These are phyloP conservation scores for Nannoperca australis DNA, from an alignment of 2,797 vertebrate genomes.

Conservation along the genomic window DNA sequence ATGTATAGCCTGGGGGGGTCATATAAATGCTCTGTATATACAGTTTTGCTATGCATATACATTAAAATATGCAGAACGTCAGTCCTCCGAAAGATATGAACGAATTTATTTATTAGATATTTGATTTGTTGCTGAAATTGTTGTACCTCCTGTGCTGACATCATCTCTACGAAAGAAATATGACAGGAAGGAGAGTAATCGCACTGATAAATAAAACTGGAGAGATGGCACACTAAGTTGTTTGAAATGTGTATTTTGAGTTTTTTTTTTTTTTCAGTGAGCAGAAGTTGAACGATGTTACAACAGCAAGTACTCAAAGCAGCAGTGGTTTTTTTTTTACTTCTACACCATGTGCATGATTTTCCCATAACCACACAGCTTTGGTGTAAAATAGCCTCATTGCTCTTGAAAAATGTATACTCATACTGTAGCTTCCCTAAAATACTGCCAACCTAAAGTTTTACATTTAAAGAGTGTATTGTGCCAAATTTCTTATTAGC, in stretches of 20 bases:
- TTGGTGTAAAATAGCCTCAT: background rate
- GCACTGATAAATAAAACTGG: conserved; percentile 10
- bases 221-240: background rate
- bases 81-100: background rate
- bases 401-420: background rate
- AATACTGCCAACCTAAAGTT: conserved; percentile 13
- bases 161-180: background rate
- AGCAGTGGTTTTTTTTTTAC: background rate
- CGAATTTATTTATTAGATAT: conserved; percentile 5
- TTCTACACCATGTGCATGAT: background rate
- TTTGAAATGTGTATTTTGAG: background rate
- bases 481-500: background rate
- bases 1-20: background rate
- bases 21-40: conserved; percentile 21
- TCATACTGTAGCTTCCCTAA: background rate
- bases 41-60: background rate
- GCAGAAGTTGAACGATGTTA: background rate
- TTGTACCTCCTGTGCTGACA: background rate
- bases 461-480: background rate
- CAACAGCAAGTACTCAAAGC: conserved; percentile 4
- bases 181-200: background rate
- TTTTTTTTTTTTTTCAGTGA: background rate
- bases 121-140: conserved; percentile 4
- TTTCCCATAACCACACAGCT: background rate
- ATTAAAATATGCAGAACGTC: conserved; percentile 6